Base-by-base conservation (phyloP, 2,888 invertebrate species). In the Strigamia transsilvanica region DNA sequence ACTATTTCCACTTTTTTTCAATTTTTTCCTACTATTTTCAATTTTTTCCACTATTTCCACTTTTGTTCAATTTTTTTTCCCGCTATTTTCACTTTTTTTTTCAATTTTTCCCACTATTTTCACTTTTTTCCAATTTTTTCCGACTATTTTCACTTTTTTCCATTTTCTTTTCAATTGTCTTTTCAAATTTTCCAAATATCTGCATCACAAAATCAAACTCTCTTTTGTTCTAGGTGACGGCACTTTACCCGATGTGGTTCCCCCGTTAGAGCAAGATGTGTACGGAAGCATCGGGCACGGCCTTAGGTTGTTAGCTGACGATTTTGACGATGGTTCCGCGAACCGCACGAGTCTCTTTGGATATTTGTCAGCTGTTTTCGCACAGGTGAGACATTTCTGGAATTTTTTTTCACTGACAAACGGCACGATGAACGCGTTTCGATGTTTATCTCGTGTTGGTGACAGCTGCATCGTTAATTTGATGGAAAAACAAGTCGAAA, bases 401-500 rank as follows among this genome's bases (percentile, higher is more conserved):
- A 6, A 18, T 13, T 10, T 51, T 51, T 51, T 51, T 51, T 18
- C 13, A 10, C 6, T 32, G 27, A 32, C 0, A 32, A 15, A 73
- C 32, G 73, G 2, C 15, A 32, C 32, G 15, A 73, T 73, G 73
- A 73, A 32, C 32, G 27, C 32, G 27, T 32, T 73, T 27, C 13
- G 73, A 73, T 73, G 73, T 73, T 27, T 73, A 73, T 73, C 73
- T 32, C 3, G 27, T 27, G n/a, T 73, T 15, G 32, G 73, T 32
- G 73, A 73, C 73, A 73, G 73, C 73, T 23, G 73, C 23, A 32
- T 73, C 73, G 73, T 73, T 73, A 73, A 73, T 73, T 23, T 73
- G 73, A 73, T 73, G 73, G 32, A n/a, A 32, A 73, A 73, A 73
- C 73, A 73, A 32, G 73, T 73, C 32, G 73, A 73, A 73, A 73